phyloP scores from a whole-genome alignment of 2,113 vertebrate genomes.

The Sorex fumeus region DNA sequence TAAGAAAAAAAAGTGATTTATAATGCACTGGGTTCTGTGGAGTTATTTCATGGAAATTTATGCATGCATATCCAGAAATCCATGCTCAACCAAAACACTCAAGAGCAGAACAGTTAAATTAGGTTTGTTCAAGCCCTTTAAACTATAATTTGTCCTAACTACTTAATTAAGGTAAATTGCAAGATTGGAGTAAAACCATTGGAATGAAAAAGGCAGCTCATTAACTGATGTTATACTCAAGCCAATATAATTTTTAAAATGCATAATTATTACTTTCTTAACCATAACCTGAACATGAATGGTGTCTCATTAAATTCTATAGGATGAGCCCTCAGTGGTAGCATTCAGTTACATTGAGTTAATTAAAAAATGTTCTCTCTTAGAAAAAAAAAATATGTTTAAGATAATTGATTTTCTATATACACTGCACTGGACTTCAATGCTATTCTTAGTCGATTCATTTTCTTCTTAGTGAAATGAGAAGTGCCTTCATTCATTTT shows the following conservation, averaged over 20 bases:
- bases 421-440: not conserved
- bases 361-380: constrained; percentile 55
- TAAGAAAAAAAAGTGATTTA: constrained; percentile 48
- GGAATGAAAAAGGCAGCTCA: constrained; percentile 68
- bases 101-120: constrained; percentile 62
- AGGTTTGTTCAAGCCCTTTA: constrained; percentile 63
- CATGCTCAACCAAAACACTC: constrained; percentile 50
- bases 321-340: constrained; percentile 47
- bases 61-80: constrained; percentile 16
- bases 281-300: constrained; percentile 64
- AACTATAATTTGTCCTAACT: constrained; percentile 76
- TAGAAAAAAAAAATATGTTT: constrained; percentile 40
- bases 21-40: constrained; percentile 15
- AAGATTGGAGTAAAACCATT: constrained; percentile 67
- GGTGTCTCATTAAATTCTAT: constrained; percentile 64
- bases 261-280: constrained; percentile 70
- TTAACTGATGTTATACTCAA: constrained; percentile 68
- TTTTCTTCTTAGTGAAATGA: not conserved
- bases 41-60: constrained; percentile 53
- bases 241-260: constrained; percentile 73
- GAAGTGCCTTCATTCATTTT: not conserved
- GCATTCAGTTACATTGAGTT: constrained; percentile 43
- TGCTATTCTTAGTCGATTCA: not conserved
- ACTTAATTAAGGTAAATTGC: constrained; percentile 75
- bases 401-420: constrained; percentile 31